phyloP scores from a whole-genome alignment of 2,888 invertebrate genomes.

The Dendrolimus pini region DNA sequence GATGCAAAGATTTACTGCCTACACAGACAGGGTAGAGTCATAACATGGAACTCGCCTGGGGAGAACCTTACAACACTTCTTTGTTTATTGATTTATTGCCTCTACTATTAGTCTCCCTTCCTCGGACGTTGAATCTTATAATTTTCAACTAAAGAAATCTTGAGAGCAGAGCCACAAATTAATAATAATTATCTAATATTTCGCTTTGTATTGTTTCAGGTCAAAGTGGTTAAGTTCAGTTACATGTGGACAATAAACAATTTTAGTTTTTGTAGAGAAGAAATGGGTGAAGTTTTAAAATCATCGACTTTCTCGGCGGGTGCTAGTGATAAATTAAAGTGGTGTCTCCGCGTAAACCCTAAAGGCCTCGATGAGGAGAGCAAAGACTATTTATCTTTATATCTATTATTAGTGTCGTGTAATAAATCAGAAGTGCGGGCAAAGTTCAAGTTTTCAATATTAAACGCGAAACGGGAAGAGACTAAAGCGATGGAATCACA shows the following conservation, averaged over 20 bases:
- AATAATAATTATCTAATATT: slow-evolving; percentile 2
- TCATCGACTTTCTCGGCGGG: slow-evolving; percentile 99
- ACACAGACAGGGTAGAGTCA: background rate
- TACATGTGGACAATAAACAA: slow-evolving; percentile 99
- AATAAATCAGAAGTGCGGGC: slow-evolving; percentile 99
- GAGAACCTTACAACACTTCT: slow-evolving; percentile 24
- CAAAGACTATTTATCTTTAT: slow-evolving; percentile 99
- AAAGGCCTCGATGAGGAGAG: slow-evolving; percentile 99
- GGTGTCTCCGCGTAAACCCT: slow-evolving; percentile 99
- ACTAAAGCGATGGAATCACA: slow-evolving; percentile 99
- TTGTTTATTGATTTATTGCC: slow-evolving; percentile 15
- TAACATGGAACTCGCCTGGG: slow-evolving; percentile 9
- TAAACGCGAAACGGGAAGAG: slow-evolving; percentile 99
- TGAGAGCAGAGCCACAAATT: no score
- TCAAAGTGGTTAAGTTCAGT: slow-evolving; percentile 99
- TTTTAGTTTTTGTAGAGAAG: slow-evolving; percentile 99
- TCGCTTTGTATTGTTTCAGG: slow-evolving; percentile 80
- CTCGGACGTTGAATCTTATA: no score
- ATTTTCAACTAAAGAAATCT: no score
- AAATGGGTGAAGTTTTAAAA: slow-evolving; percentile 99
- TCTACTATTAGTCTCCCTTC: slow-evolving; percentile 14
- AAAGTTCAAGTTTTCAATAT: slow-evolving; percentile 99
- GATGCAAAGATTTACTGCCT: background rate
- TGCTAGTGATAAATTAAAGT: slow-evolving; percentile 99
- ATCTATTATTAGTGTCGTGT: slow-evolving; percentile 98